Evolutionary conservation across 2,888 invertebrate species (phyloP), one percentile per base, ranked within the genome.

Genomic region (Ennomos erosarius): DNA sequence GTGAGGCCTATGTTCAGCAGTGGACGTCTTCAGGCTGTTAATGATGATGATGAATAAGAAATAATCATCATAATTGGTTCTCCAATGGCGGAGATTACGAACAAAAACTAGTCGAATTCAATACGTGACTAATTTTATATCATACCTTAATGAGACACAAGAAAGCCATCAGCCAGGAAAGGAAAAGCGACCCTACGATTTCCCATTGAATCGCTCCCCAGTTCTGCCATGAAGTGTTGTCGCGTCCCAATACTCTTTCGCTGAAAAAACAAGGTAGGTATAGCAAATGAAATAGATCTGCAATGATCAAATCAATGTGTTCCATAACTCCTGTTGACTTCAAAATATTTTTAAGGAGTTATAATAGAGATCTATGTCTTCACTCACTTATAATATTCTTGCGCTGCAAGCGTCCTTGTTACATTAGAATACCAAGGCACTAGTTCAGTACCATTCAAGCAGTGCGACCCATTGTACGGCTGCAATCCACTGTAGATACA

Each of bases 111-210:
- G 26, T 26, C 1, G 26, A 6, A 26, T 26, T 26, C 26, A 26
- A 6, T 6, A 26, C 26, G 26, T 3, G 6, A 6, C 4, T 1
- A 6, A 6, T 26, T 26, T 26, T 26, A 26, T 26, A 26, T 26
- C 68, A 74, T 73, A 91, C 94, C 85, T 96, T 97, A 84, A 97
- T 96, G 61, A 98, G 96, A 82, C 97, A 97, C 70, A 98, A 94
- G 89, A 97, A 98, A 62, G 97, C 96, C 66, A 97, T 89, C 48
- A 97, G 76, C 98, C 98, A 98, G 0, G 96, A 95, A 0, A 96
- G 84, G 36, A 96, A 89, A 5, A 98, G 93, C 68, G 96, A 96
- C 5, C 96, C 93, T 0, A 97, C 96, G 54, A 98, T 88, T 79
- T 97, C 96, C 96, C 97, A 97, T 68, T 96, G 94, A 13, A 98